Evolutionary conservation across 1,140 invertebrate species (phyloP).

Genomic region (Bombus terrestris): DNA sequence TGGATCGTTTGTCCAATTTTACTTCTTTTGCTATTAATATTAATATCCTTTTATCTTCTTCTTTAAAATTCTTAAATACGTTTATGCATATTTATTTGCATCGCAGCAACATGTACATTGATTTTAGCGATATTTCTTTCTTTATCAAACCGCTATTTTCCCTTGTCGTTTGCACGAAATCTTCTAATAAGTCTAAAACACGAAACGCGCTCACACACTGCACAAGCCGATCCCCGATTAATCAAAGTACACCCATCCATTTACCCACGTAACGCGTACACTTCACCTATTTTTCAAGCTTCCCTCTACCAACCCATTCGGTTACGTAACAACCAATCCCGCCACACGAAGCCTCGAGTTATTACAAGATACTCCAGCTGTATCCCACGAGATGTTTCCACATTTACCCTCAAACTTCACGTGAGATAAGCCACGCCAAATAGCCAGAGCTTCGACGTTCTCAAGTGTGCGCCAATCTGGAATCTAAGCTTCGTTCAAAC

Average conservation of each 20-base stretch:
- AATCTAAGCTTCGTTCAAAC: too few relatives aligned
- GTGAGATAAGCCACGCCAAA: neutral
- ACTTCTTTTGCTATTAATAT: neutral
- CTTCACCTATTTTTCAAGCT: slow-evolving; percentile 35
- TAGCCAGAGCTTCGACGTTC: neutral
- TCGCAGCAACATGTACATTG: neutral
- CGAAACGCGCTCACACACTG: neutral
- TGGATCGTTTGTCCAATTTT: neutral
- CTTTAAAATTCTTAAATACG: neutral
- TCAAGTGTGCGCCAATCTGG: neutral
- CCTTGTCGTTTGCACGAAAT: neutral
- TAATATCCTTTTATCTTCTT: neutral
- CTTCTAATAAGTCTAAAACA: neutral
- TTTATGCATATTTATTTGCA: neutral
- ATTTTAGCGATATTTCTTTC: neutral
- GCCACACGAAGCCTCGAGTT: neutral
- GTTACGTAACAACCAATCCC: slow-evolving; percentile 9
- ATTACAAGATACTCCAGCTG: slow-evolving; percentile 11
- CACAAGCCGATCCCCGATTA: slow-evolving; percentile 3
- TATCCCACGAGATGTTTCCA: neutral
- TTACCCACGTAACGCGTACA: slow-evolving; percentile 13
- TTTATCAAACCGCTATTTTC: neutral
- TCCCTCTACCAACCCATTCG: neutral
- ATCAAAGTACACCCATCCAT: slow-evolving; percentile 2
- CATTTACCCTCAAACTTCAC: slow-evolving; percentile 1